Evolutionary conservation across 2,888 invertebrate genomes (phyloP), one percentile per base, ranked within the genome.

Genomic region (Linyphia triangularis): DNA sequence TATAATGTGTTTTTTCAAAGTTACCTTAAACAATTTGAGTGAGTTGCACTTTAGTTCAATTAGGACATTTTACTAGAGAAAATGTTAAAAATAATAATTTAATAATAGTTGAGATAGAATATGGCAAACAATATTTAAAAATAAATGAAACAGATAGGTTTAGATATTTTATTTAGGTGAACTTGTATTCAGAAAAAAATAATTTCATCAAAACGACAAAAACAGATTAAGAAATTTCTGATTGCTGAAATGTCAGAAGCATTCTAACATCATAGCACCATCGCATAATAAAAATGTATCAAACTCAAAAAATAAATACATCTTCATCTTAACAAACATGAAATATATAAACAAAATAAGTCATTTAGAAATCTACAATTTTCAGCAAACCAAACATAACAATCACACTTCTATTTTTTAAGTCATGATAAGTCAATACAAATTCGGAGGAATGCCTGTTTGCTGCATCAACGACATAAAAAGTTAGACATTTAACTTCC

Each of bases 371-470:
- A 28, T 43, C 40, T 51, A 51, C 16, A n/a, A 51, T n/a, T 16
- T n/a, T 77, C 7, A 70, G 16, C 61, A 77, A 77, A 77, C 40
- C 10, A 61, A 77, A 59, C 59, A 77, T 63, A 63, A 63, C 70
- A 70, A 43, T 70, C 10, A 26, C 51, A 51, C 16, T 51, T 9
- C 51, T 51, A 51, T 9, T 51, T n/a, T 65, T 70, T 70, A 5
- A 61, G 43, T 43, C 70, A 77, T 24, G 40, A 13, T 19, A 28
- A 37, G 22, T 26, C 51, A 63, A 61, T 37, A 40, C 37, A 61
- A 37, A 77, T 51, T 51, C 13, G 26, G 40, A 77, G 77, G 77
- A 77, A 77, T 77, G 77, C 63, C 40, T 77, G 6, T 16, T 28
- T 19, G 40, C 61, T 19, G n/a, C 37, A 51, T 72, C 28, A 77